Evolutionary conservation across 1,140 invertebrate genomes (phyloP).

Genomic region (Drosophila elegans): DNA sequence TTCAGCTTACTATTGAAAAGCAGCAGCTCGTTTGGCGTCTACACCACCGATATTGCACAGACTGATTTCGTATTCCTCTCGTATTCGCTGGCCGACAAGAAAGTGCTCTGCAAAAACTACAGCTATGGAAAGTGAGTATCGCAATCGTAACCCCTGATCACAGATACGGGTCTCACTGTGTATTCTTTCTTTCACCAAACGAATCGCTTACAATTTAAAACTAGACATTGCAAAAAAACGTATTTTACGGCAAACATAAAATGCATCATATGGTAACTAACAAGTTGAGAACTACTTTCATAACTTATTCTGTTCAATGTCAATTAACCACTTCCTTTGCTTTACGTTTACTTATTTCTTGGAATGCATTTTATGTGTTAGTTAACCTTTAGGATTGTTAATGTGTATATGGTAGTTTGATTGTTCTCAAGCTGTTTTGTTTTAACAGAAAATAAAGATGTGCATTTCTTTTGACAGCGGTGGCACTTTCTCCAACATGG

Average conservation of each 20-base stretch:
- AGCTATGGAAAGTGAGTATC: slow-evolving; percentile 71
- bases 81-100: slow-evolving; percentile 68
- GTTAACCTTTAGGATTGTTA: slow-evolving; percentile 33
- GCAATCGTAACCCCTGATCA: background rate
- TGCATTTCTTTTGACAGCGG: slow-evolving; percentile 47
- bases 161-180: slow-evolving; percentile 44
- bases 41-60: slow-evolving; percentile 71
- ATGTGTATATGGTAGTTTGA: slow-evolving; percentile 40
- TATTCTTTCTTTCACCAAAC: slow-evolving; percentile 66
- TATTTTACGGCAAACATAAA: slow-evolving; percentile 84
- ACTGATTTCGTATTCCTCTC: slow-evolving; percentile 72
- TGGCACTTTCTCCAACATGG: slow-evolving; percentile 69
- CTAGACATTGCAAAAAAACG: slow-evolving; percentile 84
- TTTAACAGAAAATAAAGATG: background rate
- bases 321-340: slow-evolving; percentile 39
- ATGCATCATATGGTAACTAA: slow-evolving; percentile 84
- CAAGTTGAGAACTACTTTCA: slow-evolving; percentile 56
- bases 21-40: slow-evolving; percentile 63
- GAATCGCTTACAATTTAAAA: slow-evolving; percentile 53
- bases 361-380: slow-evolving; percentile 57
- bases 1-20: slow-evolving; percentile 65
- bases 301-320: slow-evolving; percentile 49
- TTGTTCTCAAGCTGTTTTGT: background rate
- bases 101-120: slow-evolving; percentile 70
- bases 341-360: slow-evolving; percentile 37